Base-by-base conservation (phyloP, 2,888 invertebrate genomes). In the Orthonevra nobilis region DNA sequence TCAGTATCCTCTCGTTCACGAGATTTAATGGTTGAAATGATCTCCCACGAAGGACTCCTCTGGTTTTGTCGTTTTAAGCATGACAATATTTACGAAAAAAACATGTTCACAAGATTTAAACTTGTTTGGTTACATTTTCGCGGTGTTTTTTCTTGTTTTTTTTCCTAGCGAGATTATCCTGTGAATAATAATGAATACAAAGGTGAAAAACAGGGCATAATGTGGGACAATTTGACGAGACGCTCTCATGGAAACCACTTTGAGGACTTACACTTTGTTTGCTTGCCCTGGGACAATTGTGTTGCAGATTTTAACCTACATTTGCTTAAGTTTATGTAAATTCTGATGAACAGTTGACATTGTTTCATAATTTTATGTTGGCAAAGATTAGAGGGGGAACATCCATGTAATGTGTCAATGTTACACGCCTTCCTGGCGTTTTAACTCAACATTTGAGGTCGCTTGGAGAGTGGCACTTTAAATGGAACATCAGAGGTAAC, bases 281-380 rank as follows among this genome's bases (percentile, higher is more conserved):
- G 28, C 38, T 30, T 32, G 40, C 30, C 32, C 20, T 40, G 42
- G 2, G 50, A 42, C 32, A 52, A 42, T 52, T 30, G 50, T 52
- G 32, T 64, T 40, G 42, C 32, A 23, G 32, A 32, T 23, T 23
- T 23, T 23, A 23, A 23, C n/a, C n/a, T n/a, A n/a, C n/a, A n/a
- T 23, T 44, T 30, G 36, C 32, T 19, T 32, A 23, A 52, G 40
- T 32, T 48, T 72, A 42, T 73, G 72, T 32, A 64, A 40, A 66
- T 64, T 64, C 50, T 50, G 64, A 73, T 73, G 58, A 73, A 36
- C 30, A 32, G 42, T 52, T 73, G 58, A 66, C 73, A 73, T 58
- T 50, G 17, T 73, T 64, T 42, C 64, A 66, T 73, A 73, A 58
- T 66, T 58, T 58, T 58, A 58, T 58, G 40, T 17, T 28, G 64